These are phyloP conservation scores for Gopherus flavomarginatus DNA, from an alignment of 2,113 vertebrate species.

Conservation along the genomic window DNA sequence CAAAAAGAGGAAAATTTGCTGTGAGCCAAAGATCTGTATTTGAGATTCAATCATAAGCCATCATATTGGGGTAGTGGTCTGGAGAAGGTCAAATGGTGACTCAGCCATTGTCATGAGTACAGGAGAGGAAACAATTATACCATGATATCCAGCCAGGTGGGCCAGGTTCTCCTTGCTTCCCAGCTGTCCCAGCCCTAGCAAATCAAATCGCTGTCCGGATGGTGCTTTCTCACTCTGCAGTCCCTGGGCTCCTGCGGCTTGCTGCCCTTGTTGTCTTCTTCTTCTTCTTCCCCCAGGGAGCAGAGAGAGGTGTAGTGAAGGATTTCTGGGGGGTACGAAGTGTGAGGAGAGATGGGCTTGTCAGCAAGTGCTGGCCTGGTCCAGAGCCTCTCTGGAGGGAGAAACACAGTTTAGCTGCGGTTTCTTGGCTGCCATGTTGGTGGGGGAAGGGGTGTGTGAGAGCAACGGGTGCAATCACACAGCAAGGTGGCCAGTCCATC, in stretches of 20 bases:
- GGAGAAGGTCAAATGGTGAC: background rate
- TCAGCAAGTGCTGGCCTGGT: background rate
- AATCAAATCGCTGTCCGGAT: background rate
- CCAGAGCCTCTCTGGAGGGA: background rate
- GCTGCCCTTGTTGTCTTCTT: too few species aligned
- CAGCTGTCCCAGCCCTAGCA: background rate
- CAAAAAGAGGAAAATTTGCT: background rate
- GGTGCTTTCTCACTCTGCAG: background rate
- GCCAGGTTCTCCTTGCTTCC: background rate
- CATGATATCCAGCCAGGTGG: too few species aligned
- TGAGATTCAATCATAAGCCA: too few species aligned
- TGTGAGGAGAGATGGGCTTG: background rate
- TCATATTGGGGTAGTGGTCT: too few species aligned
- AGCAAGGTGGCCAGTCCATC: background rate
- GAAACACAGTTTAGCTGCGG: background rate
- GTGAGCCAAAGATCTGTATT: background rate
- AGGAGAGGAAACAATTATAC: background rate
- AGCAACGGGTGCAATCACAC: background rate
- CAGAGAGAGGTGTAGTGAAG: slow-evolving; percentile 1
- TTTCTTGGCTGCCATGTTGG: too few species aligned
- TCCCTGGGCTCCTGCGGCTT: background rate
- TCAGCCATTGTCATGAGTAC: background rate
- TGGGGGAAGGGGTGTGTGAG: background rate
- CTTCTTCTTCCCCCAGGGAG: background rate
- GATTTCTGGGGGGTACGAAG: background rate